Evolutionary conservation across 2,888 invertebrate species (phyloP).

Genomic region (Thymelicus lineola): DNA sequence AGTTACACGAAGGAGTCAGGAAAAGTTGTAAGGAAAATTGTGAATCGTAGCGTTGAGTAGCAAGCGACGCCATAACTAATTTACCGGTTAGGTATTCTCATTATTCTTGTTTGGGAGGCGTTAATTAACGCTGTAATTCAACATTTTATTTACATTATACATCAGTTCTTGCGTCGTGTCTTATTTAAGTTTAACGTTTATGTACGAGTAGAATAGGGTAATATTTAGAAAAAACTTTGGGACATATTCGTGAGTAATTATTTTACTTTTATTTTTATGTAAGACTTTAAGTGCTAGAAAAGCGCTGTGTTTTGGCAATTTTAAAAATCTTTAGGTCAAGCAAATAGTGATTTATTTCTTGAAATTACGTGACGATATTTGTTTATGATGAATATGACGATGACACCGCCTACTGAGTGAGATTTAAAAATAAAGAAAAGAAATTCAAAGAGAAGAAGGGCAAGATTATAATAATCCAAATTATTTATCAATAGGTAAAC

Average conservation of each 20-base stretch:
- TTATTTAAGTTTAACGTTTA: neutral
- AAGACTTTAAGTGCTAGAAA: too few relatives aligned
- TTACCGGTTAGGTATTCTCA: constrained; percentile 54
- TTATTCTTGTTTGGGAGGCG: constrained; percentile 49
- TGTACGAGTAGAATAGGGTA: neutral
- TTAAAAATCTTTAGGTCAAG: too few relatives aligned
- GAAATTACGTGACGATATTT: too few relatives aligned
- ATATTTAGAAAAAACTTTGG: neutral
- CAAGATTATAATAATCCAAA: neutral
- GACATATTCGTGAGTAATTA: too few relatives aligned
- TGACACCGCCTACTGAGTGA: too few relatives aligned
- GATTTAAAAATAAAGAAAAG: neutral
- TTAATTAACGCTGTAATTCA: constrained; percentile 45
- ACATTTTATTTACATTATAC: constrained; percentile 22
- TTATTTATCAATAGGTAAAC: constrained; percentile 30
- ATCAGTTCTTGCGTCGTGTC: constrained; percentile 37
- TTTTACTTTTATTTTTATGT: too few relatives aligned
- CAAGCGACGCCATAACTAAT: constrained; percentile 55
- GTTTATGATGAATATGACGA: too few relatives aligned
- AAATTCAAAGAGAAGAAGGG: neutral
- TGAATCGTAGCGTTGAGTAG: constrained; percentile 49
- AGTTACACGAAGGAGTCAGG: constrained; percentile 62
- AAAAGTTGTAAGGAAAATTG: constrained; percentile 58
- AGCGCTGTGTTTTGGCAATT: too few relatives aligned
- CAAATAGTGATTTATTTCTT: too few relatives aligned